Evolutionary conservation across 92 coral and sea anemone genomes (phyloP).

Genomic region (Scolanthus callimorphus): DNA sequence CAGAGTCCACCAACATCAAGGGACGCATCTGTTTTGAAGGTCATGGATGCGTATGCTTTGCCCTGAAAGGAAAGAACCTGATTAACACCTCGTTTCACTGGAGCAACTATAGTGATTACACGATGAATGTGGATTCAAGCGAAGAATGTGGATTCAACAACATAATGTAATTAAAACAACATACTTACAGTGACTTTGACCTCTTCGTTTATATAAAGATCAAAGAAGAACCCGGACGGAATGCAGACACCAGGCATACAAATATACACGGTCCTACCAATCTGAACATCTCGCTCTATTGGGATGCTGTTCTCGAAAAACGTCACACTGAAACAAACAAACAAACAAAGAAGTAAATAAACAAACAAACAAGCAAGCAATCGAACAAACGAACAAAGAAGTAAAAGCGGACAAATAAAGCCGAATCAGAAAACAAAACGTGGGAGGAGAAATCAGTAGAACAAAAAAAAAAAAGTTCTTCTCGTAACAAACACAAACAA

Average conservation of each 20-base stretch:
- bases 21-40: not conserved
- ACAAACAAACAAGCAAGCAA: not conserved
- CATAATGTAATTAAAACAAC: too few species aligned
- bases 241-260: conserved; percentile 18
- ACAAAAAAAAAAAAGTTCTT: not conserved
- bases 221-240: conserved; percentile 33
- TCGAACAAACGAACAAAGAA: not conserved
- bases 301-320: not conserved
- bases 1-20: conserved; percentile 21
- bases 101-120: too few species aligned
- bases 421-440: too few species aligned
- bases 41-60: conserved; percentile 3
- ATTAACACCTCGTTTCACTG: too few species aligned
- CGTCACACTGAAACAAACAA: not conserved
- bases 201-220: not conserved
- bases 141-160: too few species aligned
- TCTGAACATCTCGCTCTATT: conserved; percentile 1
- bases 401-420: too few species aligned
- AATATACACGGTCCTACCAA: conserved; percentile 14
- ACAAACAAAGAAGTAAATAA: not conserved
- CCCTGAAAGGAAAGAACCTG: too few species aligned
- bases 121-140: too few species aligned
- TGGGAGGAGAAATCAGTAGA: too few species aligned
- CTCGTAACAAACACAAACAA: too few species aligned
- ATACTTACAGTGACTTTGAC: conserved; percentile 22